Conservation (phyloP, 1,140 invertebrate species). For the Drosophila subobscura region DNA sequence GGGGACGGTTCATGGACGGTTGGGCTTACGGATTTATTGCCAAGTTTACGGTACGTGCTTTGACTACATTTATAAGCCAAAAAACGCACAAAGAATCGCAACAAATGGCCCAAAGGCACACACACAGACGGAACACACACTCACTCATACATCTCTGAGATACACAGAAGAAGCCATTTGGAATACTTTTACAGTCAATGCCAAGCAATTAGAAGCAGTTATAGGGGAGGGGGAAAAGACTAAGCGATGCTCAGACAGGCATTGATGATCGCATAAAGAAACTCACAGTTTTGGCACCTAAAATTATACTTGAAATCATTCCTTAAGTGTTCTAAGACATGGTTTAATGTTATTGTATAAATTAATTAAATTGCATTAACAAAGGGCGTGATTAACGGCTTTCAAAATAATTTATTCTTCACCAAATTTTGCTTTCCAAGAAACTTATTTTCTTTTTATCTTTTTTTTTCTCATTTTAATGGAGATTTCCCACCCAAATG, state of each 20-base stretch:
- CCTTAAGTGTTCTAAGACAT: background rate
- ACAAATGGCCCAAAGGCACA: slow-evolving; percentile 43
- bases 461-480: background rate
- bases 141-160: slow-evolving; percentile 23
- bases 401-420: background rate
- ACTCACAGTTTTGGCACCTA: no score
- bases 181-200: slow-evolving; percentile 24
- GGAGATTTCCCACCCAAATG: background rate
- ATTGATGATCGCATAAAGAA: background rate
- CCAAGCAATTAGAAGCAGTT: slow-evolving; percentile 39
- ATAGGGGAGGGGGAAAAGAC: background rate
- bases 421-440: background rate
- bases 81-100: slow-evolving; percentile 53
- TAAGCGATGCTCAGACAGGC: background rate
- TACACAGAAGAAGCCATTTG: slow-evolving; percentile 16
- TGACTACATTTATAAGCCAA: slow-evolving; percentile 75
- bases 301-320: no score
- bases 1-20: slow-evolving; percentile 33
- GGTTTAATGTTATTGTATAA: background rate
- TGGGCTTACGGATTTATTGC: slow-evolving; percentile 76
- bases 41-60: slow-evolving; percentile 77
- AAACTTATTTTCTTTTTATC: background rate
- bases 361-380: no score
- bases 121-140: slow-evolving; percentile 43
- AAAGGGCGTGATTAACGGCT: background rate